Evolutionary conservation across 2,797 vertebrate species (phyloP).

Genomic region (Salmo trutta): DNA sequence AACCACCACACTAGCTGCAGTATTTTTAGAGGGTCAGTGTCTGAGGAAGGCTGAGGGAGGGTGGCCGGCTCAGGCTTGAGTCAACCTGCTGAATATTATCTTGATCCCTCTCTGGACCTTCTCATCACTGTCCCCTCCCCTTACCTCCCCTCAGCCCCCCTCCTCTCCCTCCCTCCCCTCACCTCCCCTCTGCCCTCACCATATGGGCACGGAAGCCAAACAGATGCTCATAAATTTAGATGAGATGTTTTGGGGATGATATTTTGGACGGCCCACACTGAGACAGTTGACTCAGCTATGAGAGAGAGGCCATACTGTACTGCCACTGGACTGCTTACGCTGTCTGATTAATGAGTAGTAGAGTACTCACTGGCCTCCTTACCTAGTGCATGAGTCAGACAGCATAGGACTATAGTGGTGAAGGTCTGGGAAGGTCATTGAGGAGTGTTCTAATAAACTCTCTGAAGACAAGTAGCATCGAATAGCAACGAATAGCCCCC

Average conservation of each 20-base stretch:
- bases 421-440: background rate
- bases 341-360: background rate
- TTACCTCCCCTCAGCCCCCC: background rate
- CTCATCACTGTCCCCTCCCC: background rate
- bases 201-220: conserved; percentile 15
- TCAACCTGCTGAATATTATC: conserved; percentile 2
- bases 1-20: background rate
- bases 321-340: background rate
- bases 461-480: background rate
- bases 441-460: background rate
- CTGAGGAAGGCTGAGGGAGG: conserved; percentile 19
- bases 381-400: background rate
- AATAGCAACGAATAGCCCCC: too few species aligned
- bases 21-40: background rate
- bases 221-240: background rate
- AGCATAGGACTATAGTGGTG: background rate
- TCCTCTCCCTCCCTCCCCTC: background rate
- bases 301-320: background rate
- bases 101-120: conserved; percentile 19
- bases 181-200: conserved; percentile 2
- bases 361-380: background rate
- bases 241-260: conserved; percentile 13
- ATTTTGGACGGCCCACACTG: background rate
- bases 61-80: background rate
- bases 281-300: conserved; percentile 8